Evolutionary conservation across 2,888 invertebrate genomes (phyloP).

Genomic region (Sicus ferrugineus): DNA sequence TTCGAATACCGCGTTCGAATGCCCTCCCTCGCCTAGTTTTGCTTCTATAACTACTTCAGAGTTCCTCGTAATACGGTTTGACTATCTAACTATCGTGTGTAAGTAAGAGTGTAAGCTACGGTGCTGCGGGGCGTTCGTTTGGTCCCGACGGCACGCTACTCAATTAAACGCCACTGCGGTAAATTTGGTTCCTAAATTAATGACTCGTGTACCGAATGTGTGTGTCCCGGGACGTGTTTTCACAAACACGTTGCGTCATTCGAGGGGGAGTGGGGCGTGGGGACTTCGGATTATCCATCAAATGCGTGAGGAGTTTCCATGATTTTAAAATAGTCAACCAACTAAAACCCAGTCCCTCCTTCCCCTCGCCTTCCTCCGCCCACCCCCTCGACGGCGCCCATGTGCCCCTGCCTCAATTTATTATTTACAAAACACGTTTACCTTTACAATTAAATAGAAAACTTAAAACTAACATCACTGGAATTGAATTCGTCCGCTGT

Average conservation of each 20-base stretch:
- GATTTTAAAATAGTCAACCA: too few species aligned
- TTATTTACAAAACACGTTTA: conserved; percentile 6
- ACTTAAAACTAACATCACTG: conserved; percentile 61
- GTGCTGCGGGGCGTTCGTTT: not conserved
- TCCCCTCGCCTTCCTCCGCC: not conserved
- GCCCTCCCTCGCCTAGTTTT: not conserved
- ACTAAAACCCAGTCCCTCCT: not conserved
- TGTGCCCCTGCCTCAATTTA: not conserved
- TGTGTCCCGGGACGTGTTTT: not conserved
- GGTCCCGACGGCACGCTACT: not conserved
- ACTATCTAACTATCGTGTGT: not conserved
- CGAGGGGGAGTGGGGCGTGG: too few species aligned
- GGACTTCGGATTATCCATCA: too few species aligned
- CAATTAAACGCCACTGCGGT: not conserved
- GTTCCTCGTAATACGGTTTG: not conserved
- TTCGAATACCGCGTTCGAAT: not conserved
- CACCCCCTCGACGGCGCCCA: not conserved
- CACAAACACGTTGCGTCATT: too few species aligned
- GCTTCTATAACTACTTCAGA: not conserved
- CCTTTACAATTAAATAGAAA: conserved; percentile 40
- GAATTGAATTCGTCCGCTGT: conserved; percentile 47
- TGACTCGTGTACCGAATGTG: not conserved
- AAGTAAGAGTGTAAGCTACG: not conserved
- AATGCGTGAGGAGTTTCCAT: too few species aligned
- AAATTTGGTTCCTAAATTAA: not conserved